Conservation (phyloP, 2,797 vertebrate genomes). For the Scarus forsteni region DNA sequence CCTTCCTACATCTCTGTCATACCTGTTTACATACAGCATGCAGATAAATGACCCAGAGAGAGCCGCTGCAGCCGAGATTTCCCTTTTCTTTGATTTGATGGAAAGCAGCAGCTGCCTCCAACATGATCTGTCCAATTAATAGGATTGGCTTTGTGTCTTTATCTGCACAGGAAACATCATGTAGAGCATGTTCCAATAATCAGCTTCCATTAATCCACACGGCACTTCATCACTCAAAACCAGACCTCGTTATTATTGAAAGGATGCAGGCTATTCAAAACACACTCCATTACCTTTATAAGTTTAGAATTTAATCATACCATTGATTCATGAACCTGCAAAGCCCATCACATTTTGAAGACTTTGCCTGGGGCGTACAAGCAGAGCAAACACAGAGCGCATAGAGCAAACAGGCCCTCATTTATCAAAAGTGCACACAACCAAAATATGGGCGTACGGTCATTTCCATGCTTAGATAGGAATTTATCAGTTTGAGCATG, state of each 20-base stretch:
- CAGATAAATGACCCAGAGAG: background rate
- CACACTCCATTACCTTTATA: slow-evolving; percentile 35
- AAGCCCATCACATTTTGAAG: slow-evolving; percentile 3
- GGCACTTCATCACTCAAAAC: slow-evolving; percentile 36
- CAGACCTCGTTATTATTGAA: slow-evolving; percentile 51
- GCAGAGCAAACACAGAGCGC: no score
- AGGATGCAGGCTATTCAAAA: slow-evolving; percentile 22
- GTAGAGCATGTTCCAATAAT: background rate
- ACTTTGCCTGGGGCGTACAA: no score
- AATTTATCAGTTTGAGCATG: no score
- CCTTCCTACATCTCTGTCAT: background rate
- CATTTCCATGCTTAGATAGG: no score
- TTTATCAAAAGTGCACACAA: no score
- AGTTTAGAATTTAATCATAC: slow-evolving; percentile 39
- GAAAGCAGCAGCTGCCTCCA: slow-evolving; percentile 23
- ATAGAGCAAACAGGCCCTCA: no score
- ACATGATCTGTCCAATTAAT: slow-evolving; percentile 33
- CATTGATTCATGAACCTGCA: slow-evolving; percentile 32
- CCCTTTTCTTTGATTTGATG: slow-evolving; percentile 40
- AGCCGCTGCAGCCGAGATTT: slow-evolving; percentile 3
- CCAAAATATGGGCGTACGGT: no score
- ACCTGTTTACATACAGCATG: slow-evolving; percentile 30
- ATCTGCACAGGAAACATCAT: slow-evolving; percentile 46
- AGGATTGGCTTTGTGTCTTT: slow-evolving; percentile 43
- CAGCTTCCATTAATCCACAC: slow-evolving; percentile 12